A percentile compares a stretch with the other conserved stretches of the same genome.
Evolutionary conservation across 2,113 vertebrate species (phyloP).

Genomic region (Leptocoma aspasia): DNA sequence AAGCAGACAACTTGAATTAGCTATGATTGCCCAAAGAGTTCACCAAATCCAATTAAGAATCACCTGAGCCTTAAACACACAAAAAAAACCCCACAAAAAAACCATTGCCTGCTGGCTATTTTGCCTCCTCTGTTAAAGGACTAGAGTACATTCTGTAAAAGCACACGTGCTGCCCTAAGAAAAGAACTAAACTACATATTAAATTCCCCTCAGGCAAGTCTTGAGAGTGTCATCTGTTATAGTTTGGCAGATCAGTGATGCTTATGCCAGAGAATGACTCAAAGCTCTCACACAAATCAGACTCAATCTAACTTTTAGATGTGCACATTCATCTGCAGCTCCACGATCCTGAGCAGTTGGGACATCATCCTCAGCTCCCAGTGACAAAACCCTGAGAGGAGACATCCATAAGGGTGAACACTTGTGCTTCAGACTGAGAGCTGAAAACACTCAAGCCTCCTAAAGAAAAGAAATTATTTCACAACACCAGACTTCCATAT

Average conservation of each 20-base stretch:
- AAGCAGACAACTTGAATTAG: background rate
- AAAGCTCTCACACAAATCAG: background rate
- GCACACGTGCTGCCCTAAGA: background rate
- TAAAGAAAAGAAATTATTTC: background rate
- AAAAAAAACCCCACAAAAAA: accelerated
- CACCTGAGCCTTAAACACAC: background rate
- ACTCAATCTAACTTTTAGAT: background rate
- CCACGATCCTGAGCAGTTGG: background rate
- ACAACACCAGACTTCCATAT: background rate
- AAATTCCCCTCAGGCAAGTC: background rate
- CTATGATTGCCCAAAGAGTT: background rate
- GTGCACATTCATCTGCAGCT: background rate
- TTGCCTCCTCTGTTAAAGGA: background rate
- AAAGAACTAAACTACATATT: background rate
- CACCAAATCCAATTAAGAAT: background rate
- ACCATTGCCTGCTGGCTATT: background rate
- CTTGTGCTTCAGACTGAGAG: background rate
- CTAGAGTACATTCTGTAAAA: background rate
- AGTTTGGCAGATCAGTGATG: background rate
- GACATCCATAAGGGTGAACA: background rate
- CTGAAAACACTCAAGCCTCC: background rate
- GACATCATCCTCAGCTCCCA: background rate
- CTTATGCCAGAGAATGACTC: background rate
- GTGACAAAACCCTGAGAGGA: background rate
- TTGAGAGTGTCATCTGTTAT: background rate